Conservation (phyloP, 1,140 invertebrate genomes). For the Cryptotermes secundus region DNA sequence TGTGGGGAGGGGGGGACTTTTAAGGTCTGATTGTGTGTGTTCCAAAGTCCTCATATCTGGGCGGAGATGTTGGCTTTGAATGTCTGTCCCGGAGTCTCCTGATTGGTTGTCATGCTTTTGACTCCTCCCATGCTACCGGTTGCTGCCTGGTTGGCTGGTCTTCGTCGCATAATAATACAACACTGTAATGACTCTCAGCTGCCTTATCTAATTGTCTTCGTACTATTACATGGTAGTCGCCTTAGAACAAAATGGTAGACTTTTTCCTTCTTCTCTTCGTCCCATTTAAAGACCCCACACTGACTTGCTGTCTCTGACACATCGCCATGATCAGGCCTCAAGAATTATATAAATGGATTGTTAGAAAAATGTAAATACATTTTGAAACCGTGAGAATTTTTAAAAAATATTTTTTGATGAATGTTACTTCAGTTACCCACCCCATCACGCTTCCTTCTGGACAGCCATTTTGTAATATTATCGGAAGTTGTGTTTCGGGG, state of each 20-base stretch:
- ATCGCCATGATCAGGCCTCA: not conserved
- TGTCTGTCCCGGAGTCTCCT: not conserved
- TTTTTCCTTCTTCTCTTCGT: not conserved
- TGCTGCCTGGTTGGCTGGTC: not conserved
- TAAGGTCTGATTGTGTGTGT: not conserved
- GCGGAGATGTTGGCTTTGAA: not conserved
- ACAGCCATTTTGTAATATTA: not conserved
- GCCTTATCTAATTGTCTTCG: not conserved
- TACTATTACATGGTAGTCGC: not conserved
- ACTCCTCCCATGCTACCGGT: slow-evolving; percentile 11
- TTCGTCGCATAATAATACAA: not conserved
- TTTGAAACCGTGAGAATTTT: slow-evolving; percentile 7
- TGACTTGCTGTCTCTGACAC: not conserved
- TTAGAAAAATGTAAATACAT: not conserved
- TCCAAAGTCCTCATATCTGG: not conserved
- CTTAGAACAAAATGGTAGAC: not conserved
- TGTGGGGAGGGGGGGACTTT: too few relatives aligned
- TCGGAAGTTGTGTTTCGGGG: not conserved
- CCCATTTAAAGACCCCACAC: not conserved
- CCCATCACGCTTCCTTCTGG: not conserved
- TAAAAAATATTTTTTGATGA: not conserved
- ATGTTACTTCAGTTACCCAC: not conserved
- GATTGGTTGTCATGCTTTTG: not conserved
- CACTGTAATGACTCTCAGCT: not conserved
- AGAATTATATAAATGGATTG: not conserved